Conservation (phyloP, 2,797 vertebrate genomes). For the Anguilla marmorata region DNA sequence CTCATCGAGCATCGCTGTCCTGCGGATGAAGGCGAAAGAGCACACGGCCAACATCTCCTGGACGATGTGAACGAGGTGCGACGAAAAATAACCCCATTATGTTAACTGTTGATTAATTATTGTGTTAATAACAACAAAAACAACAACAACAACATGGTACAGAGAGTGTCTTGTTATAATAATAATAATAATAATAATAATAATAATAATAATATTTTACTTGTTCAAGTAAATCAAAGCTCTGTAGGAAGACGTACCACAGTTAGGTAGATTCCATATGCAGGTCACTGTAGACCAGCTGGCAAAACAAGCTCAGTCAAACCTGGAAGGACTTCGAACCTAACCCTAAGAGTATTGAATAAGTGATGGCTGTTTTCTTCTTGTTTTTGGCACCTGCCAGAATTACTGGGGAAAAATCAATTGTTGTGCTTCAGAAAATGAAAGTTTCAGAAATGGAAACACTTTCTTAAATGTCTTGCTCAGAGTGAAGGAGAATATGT, state of each 20-base stretch:
- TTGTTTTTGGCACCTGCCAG: background rate
- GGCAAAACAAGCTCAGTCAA: constrained; percentile 18
- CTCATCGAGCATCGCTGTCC: constrained; percentile 95
- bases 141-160: constrained; percentile 1
- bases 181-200: constrained; percentile 21
- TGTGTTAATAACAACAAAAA: background rate
- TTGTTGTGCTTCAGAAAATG: background rate
- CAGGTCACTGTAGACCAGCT: constrained; percentile 10
- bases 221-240: background rate
- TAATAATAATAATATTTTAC: background rate
- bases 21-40: constrained; percentile 99
- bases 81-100: background rate
- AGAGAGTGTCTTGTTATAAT: background rate
- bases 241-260: background rate
- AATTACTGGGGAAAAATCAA: background rate
- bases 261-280: background rate
- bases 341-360: background rate
- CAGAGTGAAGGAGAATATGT: background rate
- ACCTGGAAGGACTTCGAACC: background rate
- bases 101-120: background rate
- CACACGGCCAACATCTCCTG: constrained; percentile 98
- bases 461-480: background rate
- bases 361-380: background rate
- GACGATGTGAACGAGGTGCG: constrained; percentile 82
- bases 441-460: background rate